These are phyloP conservation scores for Achroia grisella DNA, from an alignment of 1,140 invertebrate genomes.

Conservation along the genomic window DNA sequence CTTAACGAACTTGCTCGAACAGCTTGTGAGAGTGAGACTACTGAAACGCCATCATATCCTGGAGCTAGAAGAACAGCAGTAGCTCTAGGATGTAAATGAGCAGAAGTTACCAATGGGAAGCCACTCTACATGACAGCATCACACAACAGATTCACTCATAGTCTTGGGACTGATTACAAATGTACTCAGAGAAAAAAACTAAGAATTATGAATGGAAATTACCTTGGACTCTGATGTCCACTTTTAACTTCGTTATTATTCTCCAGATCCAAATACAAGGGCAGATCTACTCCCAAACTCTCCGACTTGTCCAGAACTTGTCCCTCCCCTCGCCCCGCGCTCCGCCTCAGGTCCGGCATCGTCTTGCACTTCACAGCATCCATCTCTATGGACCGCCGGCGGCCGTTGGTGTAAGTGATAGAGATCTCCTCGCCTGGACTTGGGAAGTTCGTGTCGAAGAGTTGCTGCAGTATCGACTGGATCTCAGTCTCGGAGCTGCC, in stretches of 20 bases:
- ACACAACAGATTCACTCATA: too few species aligned
- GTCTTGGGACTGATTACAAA: too few species aligned
- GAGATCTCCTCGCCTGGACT: conserved; percentile 74
- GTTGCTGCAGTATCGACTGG: conserved; percentile 74
- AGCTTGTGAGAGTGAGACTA: too few species aligned
- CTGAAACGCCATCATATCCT: too few species aligned
- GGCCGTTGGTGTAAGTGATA: conserved; percentile 24
- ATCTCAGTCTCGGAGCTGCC: conserved; percentile 76
- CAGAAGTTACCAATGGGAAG: too few species aligned
- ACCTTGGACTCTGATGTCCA: conserved; percentile 29
- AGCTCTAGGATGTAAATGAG: too few species aligned
- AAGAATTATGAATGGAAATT: conserved; percentile 7
- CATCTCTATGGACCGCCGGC: conserved; percentile 15
- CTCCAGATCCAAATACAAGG: conserved; percentile 44
- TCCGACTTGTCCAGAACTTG: conserved; percentile 11
- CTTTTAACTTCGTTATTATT: conserved; percentile 43
- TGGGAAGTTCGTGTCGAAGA: conserved; percentile 77
- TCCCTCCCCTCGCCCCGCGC: not conserved
- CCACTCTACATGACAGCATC: too few species aligned
- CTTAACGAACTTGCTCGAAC: too few species aligned
- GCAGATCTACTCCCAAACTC: conserved; percentile 21
- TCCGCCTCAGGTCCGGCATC: conserved; percentile 28
- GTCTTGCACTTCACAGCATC: conserved; percentile 31
- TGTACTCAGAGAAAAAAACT: too few species aligned
- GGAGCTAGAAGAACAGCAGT: too few species aligned